These are phyloP conservation scores for Callochromis pleurospilus DNA, from an alignment of 2,113 vertebrate species.

Conservation along the genomic window DNA sequence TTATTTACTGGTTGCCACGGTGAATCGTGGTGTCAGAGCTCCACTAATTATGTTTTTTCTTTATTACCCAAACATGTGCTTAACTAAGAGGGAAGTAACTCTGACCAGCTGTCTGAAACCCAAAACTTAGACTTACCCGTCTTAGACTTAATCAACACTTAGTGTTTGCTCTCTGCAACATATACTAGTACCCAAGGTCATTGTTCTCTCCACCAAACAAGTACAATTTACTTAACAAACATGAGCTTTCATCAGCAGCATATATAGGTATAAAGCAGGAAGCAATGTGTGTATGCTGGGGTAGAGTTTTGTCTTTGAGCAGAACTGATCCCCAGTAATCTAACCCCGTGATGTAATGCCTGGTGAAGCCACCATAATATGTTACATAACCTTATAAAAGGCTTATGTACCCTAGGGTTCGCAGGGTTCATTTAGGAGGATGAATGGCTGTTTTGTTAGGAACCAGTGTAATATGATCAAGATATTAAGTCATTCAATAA, in stretches of 20 bases:
- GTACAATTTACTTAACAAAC: neutral
- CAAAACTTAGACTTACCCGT: neutral
- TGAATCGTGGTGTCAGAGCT: neutral
- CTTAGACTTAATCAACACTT: neutral
- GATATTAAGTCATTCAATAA: neutral
- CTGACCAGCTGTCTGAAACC: neutral
- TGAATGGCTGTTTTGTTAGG: constrained; percentile 33
- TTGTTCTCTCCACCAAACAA: neutral
- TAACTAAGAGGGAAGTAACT: neutral
- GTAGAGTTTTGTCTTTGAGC: constrained; percentile 19
- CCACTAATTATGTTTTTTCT: neutral
- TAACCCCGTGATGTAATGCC: constrained; percentile 55
- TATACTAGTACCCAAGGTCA: neutral
- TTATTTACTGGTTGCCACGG: neutral
- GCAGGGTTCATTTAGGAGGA: constrained; percentile 33
- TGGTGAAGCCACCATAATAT: constrained; percentile 39
- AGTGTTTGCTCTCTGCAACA: neutral
- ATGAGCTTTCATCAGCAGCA: neutral
- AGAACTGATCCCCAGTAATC: constrained; percentile 55
- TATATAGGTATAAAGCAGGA: neutral
- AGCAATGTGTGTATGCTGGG: neutral
- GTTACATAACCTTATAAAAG: constrained; percentile 58
- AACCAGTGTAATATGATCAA: neutral
- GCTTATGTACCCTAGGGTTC: constrained; percentile 43
- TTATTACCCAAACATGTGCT: neutral